These are phyloP conservation scores for Microtus oregoni DNA, from an alignment of 2,113 vertebrate species.

Conservation along the genomic window DNA sequence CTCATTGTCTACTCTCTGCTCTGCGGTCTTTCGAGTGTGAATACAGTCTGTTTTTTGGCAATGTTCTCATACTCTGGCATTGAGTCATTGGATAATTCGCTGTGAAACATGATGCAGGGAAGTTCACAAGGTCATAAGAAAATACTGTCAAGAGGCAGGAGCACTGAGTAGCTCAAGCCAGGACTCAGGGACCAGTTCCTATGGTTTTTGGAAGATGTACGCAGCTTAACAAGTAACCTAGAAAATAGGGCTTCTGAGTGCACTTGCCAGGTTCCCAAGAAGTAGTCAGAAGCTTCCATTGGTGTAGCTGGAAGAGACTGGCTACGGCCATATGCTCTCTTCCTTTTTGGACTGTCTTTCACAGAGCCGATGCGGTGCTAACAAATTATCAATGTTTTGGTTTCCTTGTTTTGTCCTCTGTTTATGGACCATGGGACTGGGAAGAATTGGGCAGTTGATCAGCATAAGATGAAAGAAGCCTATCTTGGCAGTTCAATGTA, in stretches of 20 bases:
- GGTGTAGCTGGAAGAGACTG: background rate
- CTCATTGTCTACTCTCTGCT: background rate
- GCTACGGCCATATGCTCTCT: background rate
- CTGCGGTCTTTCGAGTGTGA: background rate
- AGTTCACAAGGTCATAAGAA: constrained; percentile 1
- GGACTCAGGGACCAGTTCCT: background rate
- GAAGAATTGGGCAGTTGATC: background rate
- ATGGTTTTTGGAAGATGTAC: background rate
- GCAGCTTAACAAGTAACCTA: background rate
- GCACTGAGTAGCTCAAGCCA: background rate
- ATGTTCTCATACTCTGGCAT: background rate
- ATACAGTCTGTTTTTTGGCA: background rate
- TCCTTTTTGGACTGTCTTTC: background rate
- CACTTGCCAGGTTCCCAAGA: background rate
- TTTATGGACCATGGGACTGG: background rate
- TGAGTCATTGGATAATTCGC: background rate
- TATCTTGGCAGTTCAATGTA: background rate
- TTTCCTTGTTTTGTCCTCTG: background rate
- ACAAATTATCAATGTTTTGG: no score
- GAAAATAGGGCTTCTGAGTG: background rate
- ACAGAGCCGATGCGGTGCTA: background rate
- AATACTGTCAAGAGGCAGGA: background rate
- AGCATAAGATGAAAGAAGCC: background rate
- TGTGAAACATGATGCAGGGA: background rate
- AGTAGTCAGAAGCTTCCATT: background rate